Conservation (phyloP, 2,888 invertebrate species). For the Chesias legatella region DNA sequence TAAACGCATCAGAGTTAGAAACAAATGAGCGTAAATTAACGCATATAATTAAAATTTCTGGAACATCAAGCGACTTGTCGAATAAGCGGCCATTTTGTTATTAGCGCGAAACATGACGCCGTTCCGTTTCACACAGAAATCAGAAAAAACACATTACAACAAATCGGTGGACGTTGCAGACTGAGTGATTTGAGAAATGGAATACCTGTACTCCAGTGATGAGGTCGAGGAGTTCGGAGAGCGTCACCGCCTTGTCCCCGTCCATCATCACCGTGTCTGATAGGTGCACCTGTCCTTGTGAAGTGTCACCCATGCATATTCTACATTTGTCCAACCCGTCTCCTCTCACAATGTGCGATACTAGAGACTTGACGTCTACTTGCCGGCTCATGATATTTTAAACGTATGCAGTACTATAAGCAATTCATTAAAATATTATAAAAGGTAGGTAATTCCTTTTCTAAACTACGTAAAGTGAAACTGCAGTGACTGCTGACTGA, state of each 20-base stretch:
- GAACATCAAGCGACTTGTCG: slow-evolving; percentile 23
- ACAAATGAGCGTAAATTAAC: neutral
- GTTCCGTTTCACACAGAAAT: slow-evolving; percentile 72
- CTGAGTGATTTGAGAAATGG: slow-evolving; percentile 20
- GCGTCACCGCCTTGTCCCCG: slow-evolving; percentile 61
- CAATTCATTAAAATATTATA: neutral
- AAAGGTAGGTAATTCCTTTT: no score
- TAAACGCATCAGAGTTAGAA: slow-evolving; percentile 29
- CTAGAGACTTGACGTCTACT: slow-evolving; percentile 66
- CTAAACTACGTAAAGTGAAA: no score
- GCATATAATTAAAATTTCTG: slow-evolving; percentile 1
- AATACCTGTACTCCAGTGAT: slow-evolving; percentile 70
- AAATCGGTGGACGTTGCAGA: slow-evolving; percentile 36
- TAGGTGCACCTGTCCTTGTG: slow-evolving; percentile 67
- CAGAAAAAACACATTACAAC: slow-evolving; percentile 31
- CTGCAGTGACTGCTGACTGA: no score
- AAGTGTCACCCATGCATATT: slow-evolving; percentile 72
- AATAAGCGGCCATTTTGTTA: slow-evolving; percentile 52
- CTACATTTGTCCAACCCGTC: slow-evolving; percentile 69
- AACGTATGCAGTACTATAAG: slow-evolving; percentile 1
- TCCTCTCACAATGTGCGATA: slow-evolving; percentile 70
- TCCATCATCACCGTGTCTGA: slow-evolving; percentile 72
- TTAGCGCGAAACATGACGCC: slow-evolving; percentile 52
- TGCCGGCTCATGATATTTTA: slow-evolving; percentile 47
- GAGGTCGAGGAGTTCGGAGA: slow-evolving; percentile 62